These are phyloP conservation scores for Callopanchax toddi DNA, from an alignment of 2,113 vertebrate genomes.

Conservation along the genomic window DNA sequence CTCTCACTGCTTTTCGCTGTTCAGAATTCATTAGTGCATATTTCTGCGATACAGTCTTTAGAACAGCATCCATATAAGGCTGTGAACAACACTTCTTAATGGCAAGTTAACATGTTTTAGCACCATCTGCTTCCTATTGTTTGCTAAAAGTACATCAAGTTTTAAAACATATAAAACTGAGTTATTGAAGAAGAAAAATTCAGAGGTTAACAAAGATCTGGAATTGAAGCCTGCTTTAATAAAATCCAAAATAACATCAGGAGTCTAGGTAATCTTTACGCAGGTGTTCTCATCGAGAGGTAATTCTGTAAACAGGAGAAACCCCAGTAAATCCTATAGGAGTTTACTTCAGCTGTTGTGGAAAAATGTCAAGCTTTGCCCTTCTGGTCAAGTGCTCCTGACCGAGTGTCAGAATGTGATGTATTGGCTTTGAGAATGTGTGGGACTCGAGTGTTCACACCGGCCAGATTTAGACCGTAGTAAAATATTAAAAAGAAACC, in stretches of 20 bases:
- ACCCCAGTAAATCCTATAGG: background rate
- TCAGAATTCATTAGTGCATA: constrained; percentile 18
- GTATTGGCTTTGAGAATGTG: background rate
- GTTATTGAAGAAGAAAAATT: background rate
- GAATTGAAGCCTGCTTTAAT: background rate
- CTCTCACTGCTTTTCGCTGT: constrained; percentile 16
- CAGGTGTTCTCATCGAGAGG: background rate
- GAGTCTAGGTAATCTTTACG: background rate
- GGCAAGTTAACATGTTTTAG: constrained; percentile 13
- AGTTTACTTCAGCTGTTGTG: background rate
- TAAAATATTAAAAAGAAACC: constrained; percentile 12
- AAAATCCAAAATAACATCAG: background rate
- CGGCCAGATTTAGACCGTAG: background rate
- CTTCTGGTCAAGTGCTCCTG: background rate
- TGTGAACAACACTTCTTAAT: constrained; percentile 6
- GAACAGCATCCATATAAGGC: background rate
- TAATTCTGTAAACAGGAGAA: too few relatives aligned
- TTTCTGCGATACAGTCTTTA: constrained; percentile 9
- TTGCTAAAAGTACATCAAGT: background rate
- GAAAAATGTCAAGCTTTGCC: background rate
- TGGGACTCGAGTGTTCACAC: background rate
- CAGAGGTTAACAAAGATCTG: background rate
- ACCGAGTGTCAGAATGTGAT: background rate
- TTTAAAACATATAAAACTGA: background rate
- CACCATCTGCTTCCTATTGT: constrained; percentile 44